These are phyloP conservation scores for Hylyphantes graminicola DNA, from an alignment of 1,140 invertebrate species.

Conservation along the genomic window DNA sequence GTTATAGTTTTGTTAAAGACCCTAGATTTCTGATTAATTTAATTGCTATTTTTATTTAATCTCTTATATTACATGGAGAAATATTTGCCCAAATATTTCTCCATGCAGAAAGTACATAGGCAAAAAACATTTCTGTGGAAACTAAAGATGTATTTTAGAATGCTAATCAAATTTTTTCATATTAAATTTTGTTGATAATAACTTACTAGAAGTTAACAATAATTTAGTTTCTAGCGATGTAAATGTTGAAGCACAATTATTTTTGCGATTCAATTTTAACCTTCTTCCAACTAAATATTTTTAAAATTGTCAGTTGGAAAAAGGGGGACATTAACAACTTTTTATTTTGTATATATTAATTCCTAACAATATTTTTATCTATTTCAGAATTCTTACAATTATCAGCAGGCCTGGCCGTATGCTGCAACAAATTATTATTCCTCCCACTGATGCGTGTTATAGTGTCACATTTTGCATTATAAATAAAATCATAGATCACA, in stretches of 20 bases:
- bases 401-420: constrained; percentile 52
- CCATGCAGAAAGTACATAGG: too few species aligned
- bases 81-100: too few species aligned
- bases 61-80: too few species aligned
- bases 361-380: background rate
- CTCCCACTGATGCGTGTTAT: constrained; percentile 31
- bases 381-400: constrained; percentile 54
- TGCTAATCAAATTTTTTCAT: background rate
- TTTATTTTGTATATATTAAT: background rate
- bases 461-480: constrained; percentile 25
- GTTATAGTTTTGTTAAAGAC: too few species aligned
- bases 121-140: too few species aligned
- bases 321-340: background rate
- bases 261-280: background rate
- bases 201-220: background rate
- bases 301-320: background rate
- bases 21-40: too few species aligned
- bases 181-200: background rate
- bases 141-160: too few species aligned
- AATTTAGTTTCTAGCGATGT: background rate
- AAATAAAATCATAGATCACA: constrained; percentile 31
- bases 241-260: background rate
- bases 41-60: too few species aligned
- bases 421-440: constrained; percentile 53
- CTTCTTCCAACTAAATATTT: background rate